phyloP scores from a whole-genome alignment of 2,888 invertebrate genomes.

The Ophioninae sp. region DNA sequence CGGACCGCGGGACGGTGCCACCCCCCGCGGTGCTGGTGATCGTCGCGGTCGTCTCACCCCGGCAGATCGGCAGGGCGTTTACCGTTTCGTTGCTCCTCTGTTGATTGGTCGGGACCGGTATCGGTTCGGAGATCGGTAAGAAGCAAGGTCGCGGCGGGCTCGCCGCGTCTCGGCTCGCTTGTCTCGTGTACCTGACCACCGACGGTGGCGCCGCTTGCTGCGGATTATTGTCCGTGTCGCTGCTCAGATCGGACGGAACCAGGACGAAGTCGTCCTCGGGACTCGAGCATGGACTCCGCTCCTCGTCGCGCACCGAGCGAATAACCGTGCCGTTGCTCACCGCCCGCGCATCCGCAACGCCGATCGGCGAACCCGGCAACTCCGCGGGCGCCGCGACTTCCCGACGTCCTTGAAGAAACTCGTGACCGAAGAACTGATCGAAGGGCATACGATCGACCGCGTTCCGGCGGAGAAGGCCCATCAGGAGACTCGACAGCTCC shows the following conservation, averaged over 20 bases:
- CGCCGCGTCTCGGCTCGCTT: conserved; percentile 77
- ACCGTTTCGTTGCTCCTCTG: conserved; percentile 81
- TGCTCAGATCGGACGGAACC: conserved; percentile 79
- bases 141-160: conserved; percentile 87
- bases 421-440: conserved; percentile 97
- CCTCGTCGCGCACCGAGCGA: conserved; percentile 63
- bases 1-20: conserved; percentile 88
- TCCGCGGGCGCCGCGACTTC: conserved; percentile 80
- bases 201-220: not conserved
- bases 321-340: conserved; percentile 60
- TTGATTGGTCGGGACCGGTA: conserved; percentile 86
- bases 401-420: conserved; percentile 88
- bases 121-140: conserved; percentile 88
- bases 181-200: conserved; percentile 81
- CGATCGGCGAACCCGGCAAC: conserved; percentile 76
- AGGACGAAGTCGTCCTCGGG: conserved; percentile 81
- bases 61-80: not conserved
- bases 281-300: conserved; percentile 77
- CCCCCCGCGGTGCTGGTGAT: conserved; percentile 68
- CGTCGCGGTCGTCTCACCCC: conserved; percentile 82
- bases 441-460: conserved; percentile 98
- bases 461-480: conserved; percentile 93
- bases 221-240: conserved; percentile 79
- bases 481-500: conserved; percentile 92
- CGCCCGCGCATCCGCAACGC: conserved; percentile 71